Percentiles rank a stretch among this genome's conserved stretches.
Evolutionary conservation across 1,140 invertebrate genomes (phyloP).

Genomic region (Maconellicoccus hirsutus): DNA sequence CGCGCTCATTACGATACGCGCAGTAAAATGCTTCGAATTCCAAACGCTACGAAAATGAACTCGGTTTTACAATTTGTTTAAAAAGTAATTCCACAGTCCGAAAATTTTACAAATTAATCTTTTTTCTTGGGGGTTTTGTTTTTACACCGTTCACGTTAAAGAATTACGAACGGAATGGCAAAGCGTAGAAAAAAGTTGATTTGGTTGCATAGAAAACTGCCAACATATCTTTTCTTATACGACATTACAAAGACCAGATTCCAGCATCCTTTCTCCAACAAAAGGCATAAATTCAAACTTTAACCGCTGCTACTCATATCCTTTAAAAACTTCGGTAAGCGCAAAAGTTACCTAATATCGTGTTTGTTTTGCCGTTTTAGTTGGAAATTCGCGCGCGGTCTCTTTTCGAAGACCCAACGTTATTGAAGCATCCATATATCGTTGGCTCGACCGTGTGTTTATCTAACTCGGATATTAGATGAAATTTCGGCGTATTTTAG

Average conservation of each 20-base stretch:
- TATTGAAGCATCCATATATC: too few relatives aligned
- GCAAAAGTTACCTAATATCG: not conserved
- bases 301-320: not conserved
- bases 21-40: not conserved
- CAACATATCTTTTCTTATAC: not conserved
- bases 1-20: not conserved
- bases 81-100: not conserved
- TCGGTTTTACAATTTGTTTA: not conserved
- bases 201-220: not conserved
- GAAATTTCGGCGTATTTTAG: too few relatives aligned
- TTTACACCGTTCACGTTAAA: too few relatives aligned
- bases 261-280: not conserved
- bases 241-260: not conserved
- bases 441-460: too few relatives aligned
- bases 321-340: not conserved
- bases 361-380: not conserved
- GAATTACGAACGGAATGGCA: not conserved
- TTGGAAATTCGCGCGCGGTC: too few relatives aligned
- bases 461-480: too few relatives aligned
- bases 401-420: too few relatives aligned
- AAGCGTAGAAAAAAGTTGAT: not conserved
- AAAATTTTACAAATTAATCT: not conserved
- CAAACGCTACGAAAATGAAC: not conserved
- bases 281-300: conserved; percentile 4
- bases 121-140: not conserved